phyloP scores from a whole-genome alignment of 2,113 vertebrate genomes.

The Sander vitreus region DNA sequence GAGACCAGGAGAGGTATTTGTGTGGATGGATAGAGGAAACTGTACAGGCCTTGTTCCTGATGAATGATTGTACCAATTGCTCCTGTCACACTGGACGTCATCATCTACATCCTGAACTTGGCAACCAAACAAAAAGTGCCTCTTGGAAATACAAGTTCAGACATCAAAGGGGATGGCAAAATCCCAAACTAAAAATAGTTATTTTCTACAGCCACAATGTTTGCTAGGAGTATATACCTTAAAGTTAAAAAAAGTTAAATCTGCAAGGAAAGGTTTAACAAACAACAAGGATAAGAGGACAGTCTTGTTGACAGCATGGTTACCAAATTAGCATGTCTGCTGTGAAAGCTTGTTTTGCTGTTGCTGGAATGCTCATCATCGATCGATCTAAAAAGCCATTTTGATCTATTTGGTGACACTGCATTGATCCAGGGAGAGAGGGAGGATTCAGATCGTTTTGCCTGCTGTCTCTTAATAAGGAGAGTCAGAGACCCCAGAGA shows the following conservation, averaged over 20 bases:
- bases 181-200: not conserved
- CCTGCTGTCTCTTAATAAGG: not conserved
- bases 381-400: slow-evolving; percentile 17
- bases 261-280: not conserved
- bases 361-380: not conserved
- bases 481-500: not conserved
- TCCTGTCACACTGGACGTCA: not conserved
- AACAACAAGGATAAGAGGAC: not conserved
- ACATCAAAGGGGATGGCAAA: not conserved
- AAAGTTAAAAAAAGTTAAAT: not conserved
- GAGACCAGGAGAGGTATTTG: not conserved
- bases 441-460: not conserved
- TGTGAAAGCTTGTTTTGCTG: slow-evolving; percentile 21
- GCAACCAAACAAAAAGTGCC: slow-evolving; percentile 58
- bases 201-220: not conserved
- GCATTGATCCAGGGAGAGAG: slow-evolving; percentile 6
- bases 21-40: not conserved
- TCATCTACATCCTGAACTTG: slow-evolving; percentile 17
- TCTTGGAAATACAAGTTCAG: slow-evolving; percentile 19
- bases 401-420: not conserved
- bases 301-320: not conserved
- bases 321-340: slow-evolving; percentile 11
- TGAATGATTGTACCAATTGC: slow-evolving; percentile 15
- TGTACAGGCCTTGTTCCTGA: not conserved
- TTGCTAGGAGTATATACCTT: not conserved